Conservation (phyloP, 2,113 vertebrate genomes). For the Cyprinus carpio region DNA sequence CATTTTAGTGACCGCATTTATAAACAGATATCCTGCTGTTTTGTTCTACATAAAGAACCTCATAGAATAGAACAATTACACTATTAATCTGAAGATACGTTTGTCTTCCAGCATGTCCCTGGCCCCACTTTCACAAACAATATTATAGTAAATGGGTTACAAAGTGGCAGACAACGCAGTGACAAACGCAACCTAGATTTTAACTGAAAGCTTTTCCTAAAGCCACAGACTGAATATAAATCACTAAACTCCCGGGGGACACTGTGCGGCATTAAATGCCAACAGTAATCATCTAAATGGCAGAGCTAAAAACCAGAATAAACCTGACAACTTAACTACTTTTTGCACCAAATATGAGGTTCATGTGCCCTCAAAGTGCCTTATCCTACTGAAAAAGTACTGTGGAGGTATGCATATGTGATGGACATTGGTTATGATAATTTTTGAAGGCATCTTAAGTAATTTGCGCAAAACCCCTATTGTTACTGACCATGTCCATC, state of each 20-base stretch:
- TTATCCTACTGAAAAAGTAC: too few relatives aligned
- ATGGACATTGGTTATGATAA: too few relatives aligned
- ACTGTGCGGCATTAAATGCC: slow-evolving; percentile 5
- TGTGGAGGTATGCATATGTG: too few relatives aligned
- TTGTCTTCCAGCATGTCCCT: slow-evolving; percentile 35
- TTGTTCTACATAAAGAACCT: slow-evolving; percentile 16
- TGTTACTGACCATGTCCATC: too few relatives aligned
- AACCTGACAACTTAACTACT: not conserved
- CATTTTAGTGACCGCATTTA: not conserved
- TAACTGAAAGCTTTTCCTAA: slow-evolving; percentile 34
- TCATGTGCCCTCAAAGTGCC: too few relatives aligned
- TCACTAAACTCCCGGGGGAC: slow-evolving; percentile 30
- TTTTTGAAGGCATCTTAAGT: too few relatives aligned
- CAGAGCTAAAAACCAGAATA: not conserved
- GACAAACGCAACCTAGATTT: slow-evolving; percentile 39
- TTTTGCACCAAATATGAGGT: not conserved
- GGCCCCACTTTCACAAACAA: slow-evolving; percentile 28
- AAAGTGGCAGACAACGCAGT: slow-evolving; percentile 32
- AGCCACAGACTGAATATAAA: slow-evolving; percentile 31
- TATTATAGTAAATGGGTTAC: slow-evolving; percentile 40
- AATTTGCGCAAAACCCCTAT: too few relatives aligned
- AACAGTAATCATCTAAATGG: not conserved
- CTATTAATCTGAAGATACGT: slow-evolving; percentile 26
- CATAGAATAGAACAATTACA: slow-evolving; percentile 35
- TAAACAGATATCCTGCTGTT: not conserved